phyloP scores from a whole-genome alignment of 2,113 vertebrate species.

The Leuciscus idus region DNA sequence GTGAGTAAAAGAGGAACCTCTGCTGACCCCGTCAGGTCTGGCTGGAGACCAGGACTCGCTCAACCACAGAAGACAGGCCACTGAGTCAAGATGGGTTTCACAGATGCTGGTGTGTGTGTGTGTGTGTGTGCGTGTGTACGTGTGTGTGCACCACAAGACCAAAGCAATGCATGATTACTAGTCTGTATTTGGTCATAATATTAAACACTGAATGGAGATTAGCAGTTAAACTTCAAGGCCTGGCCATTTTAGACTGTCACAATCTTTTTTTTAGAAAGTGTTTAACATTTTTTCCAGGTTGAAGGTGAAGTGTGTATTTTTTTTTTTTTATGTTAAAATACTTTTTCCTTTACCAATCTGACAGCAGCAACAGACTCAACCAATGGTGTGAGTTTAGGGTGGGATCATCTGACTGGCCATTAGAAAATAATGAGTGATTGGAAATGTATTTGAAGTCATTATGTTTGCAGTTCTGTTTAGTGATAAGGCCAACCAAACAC shows the following conservation, averaged over 20 bases:
- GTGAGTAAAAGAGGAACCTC: slow-evolving; percentile 1
- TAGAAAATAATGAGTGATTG: background rate
- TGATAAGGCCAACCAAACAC: background rate
- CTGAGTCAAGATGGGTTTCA: slow-evolving; percentile 17
- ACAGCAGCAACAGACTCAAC: background rate
- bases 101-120: background rate
- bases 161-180: slow-evolving; percentile 12
- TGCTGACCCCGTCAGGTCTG: slow-evolving; percentile 32
- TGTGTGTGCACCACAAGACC: slow-evolving; percentile 3
- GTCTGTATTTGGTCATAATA: slow-evolving; percentile 1
- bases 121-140: background rate
- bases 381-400: background rate
- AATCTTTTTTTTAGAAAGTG: slow-evolving; percentile 2
- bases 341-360: background rate
- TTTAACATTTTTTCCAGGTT: background rate
- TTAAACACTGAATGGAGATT: slow-evolving; percentile 5
- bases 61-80: background rate
- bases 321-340: background rate
- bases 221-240: background rate
- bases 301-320: background rate
- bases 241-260: background rate
- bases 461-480: no score
- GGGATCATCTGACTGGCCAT: background rate
- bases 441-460: background rate
- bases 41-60: slow-evolving; percentile 16